Base-by-base conservation (phyloP, 2,888 invertebrate species). In the Athalia rosae region DNA sequence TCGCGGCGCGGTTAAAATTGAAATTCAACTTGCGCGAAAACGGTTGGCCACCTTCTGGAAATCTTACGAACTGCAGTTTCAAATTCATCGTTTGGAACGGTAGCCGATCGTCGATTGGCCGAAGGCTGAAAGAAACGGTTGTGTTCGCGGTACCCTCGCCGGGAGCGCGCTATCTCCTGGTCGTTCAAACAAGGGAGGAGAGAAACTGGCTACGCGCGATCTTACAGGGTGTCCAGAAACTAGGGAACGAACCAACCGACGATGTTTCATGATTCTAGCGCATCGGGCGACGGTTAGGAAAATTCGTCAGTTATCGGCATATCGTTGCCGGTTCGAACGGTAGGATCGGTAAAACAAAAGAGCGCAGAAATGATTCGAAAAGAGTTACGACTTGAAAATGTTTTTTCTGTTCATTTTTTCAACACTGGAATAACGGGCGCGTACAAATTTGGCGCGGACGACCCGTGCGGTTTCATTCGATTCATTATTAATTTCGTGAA, bases 1-100 rank as follows among this genome's bases (percentile, higher is more conserved):
- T 9, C 47, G 7, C 28, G 15, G 50, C 59, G 15, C 28, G 28
- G 56, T 9, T 45, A 4, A 9, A 2, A 2, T 28, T 28, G 28
- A 28, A 71, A 28, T 9, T 28, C 15, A 7, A 11, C 43, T 45
- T 11, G 48, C 48, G 48, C 4, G 11, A 45, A 9, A 47, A 56
- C 6, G 13, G 4, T n/a, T 47, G 3, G 74, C 74, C 28, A 74
- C 13, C 74, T 74, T 43, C n/a, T 74, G 74, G 48, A 3, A 28
- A 5, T 28, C 48, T 50, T 9, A 13, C 4, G 8, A 74, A 74
- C n/a, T 15, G 74, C 11, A 3, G 43, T 3, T 11, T 47, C 67
- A 5, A 11, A 9, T 50, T 50, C 11, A 7, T 11, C 11, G 11
- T 71, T 71, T 28, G 13, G 50, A 71, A 9, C 5, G 45, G 45